Evolutionary conservation across 2,113 vertebrate species (phyloP), one percentile per base, ranked within the genome.

Genomic region (Sylvilagus bachmani): DNA sequence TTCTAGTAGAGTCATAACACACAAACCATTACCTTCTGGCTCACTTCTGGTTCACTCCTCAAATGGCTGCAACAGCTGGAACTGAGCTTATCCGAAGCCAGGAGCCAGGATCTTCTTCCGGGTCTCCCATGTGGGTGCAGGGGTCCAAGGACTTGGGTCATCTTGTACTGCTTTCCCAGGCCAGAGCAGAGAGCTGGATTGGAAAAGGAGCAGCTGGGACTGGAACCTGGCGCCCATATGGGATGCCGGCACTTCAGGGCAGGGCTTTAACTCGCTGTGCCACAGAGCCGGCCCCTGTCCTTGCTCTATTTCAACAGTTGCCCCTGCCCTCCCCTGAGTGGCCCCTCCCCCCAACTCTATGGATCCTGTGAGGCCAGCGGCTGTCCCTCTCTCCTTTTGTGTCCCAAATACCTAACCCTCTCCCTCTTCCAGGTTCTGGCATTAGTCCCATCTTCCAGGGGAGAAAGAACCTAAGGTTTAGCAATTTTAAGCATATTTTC

Each of bases 1-100:
- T 93, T 86, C 77, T 53, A 77, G 81, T 64, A 67, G 87, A 96
- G 16, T 95, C 91, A 93, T 49, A 51, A n/a, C 64, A 16, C 71
- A 25, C 69, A 69, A 91, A 93, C 5, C 61, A 86, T 95, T 93
- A 89, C 31, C 49, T 70, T 86, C 90, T 29, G 8, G 22, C n/a
- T n/a, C n/a, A n/a, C 44, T 44, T 6, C 44, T 44, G 44, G 6
- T 44, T 44, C 44, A 7, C 44, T 44, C 44, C 44, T 6, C 44
- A 44, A 7, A 44, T 7, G 44, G 44, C 44, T 6, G 6, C 44
- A 44, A 44, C 7, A 44, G 44, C 44, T 6, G 7, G 44, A 44
- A 7, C 44, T 6, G 7, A 5, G 7, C 44, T 44, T 6, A 44
- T 44, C 44, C 8, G 44, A 44, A 44, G 44, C 44, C 44, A 44